phyloP scores from a whole-genome alignment of 30 jellyfish, hydroid and myxozoan genomes.

The Aurelia sp. region DNA sequence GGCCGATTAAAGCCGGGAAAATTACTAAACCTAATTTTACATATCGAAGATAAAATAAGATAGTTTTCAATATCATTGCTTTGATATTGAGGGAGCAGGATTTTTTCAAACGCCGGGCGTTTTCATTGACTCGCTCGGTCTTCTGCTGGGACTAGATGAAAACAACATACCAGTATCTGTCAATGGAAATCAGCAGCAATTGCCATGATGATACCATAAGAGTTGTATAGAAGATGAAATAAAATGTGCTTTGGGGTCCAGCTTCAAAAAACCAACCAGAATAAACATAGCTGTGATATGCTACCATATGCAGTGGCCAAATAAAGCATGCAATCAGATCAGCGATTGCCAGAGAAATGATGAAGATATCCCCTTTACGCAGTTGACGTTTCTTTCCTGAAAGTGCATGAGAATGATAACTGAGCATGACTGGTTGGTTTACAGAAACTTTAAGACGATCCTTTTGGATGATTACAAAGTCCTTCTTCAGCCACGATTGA shows the following conservation, averaged over 20 bases:
- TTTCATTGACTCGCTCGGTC: too few species aligned
- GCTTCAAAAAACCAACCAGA: conserved; percentile 57
- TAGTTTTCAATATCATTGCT: too few species aligned
- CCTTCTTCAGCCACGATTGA: too few species aligned
- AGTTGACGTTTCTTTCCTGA: conserved; percentile 48
- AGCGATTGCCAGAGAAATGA: conserved; percentile 31
- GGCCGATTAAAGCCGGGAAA: too few species aligned
- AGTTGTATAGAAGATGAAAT: conserved; percentile 59
- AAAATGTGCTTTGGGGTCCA: conserved; percentile 46
- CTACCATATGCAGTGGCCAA: conserved; percentile 69
- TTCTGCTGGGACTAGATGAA: too few species aligned
- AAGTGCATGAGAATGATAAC: background rate
- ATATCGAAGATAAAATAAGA: too few species aligned
- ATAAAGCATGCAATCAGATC: conserved; percentile 50
- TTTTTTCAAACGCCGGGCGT: too few species aligned
- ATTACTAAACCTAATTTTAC: too few species aligned
- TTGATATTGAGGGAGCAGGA: too few species aligned
- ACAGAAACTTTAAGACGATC: too few species aligned
- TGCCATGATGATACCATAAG: conserved; percentile 73
- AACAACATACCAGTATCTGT: conserved; percentile 56
- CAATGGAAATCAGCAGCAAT: conserved; percentile 56
- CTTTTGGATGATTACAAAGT: too few species aligned
- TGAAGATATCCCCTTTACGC: conserved; percentile 34
- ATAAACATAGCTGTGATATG: conserved; percentile 53
- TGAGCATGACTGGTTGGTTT: too few species aligned